Evolutionary conservation across 2,888 invertebrate genomes (phyloP).

Genomic region (Rotaria sp.): DNA sequence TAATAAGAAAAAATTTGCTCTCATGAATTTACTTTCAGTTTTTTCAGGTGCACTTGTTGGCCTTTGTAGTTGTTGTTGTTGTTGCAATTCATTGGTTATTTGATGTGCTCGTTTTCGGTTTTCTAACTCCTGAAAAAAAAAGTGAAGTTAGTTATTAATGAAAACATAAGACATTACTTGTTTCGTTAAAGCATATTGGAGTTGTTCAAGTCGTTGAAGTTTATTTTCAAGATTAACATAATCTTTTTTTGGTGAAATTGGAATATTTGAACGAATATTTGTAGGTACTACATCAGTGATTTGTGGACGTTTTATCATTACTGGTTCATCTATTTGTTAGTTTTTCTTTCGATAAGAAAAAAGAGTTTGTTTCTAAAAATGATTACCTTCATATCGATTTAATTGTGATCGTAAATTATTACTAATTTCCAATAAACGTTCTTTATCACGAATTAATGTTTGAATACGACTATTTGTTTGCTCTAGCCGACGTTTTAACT

Average conservation of each 20-base stretch:
- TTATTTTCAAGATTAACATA: constrained; percentile 32
- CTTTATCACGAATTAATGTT: constrained; percentile 50
- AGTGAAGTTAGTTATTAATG: background rate
- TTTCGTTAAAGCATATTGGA: constrained; percentile 53
- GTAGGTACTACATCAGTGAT: constrained; percentile 21
- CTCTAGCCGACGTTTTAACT: constrained; percentile 47
- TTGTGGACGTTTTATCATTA: constrained; percentile 38
- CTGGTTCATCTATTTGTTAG: constrained; percentile 14
- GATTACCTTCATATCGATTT: constrained; percentile 44
- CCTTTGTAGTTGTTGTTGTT: constrained; percentile 11
- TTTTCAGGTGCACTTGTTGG: constrained; percentile 25
- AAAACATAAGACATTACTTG: background rate
- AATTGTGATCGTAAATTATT: constrained; percentile 51
- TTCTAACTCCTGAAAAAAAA: background rate
- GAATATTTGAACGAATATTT: constrained; percentile 1
- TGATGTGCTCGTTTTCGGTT: background rate
- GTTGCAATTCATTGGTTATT: background rate
- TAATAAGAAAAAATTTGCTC: background rate
- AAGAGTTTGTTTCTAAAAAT: background rate
- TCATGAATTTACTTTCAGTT: background rate
- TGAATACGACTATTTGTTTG: constrained; percentile 50
- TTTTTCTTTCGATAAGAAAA: background rate
- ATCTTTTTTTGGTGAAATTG: background rate
- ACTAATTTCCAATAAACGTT: constrained; percentile 52
- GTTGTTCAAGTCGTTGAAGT: constrained; percentile 43